Conservation (phyloP, 2,113 vertebrate species). For the Corvus moneduloides region DNA sequence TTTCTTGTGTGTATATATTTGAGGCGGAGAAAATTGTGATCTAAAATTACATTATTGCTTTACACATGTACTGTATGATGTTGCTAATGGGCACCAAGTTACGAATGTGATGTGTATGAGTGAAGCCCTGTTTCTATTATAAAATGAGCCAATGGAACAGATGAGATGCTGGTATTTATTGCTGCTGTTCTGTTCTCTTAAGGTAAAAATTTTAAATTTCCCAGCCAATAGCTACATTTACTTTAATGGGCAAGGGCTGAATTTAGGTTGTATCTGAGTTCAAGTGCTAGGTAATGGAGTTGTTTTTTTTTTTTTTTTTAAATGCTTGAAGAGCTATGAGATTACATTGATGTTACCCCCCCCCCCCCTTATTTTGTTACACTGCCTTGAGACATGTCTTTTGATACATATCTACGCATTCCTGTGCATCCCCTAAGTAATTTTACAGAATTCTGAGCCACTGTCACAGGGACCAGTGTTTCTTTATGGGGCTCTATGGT, state of each 20-base stretch:
- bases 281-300: not conserved
- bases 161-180: not conserved
- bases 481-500: not conserved
- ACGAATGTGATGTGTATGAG: rapidly evolving
- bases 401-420: rapidly evolving
- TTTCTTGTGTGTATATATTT: rapidly evolving
- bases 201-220: not conserved
- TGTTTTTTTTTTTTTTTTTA: no score
- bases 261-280: not conserved
- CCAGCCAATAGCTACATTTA: not conserved
- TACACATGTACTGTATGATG: rapidly evolving
- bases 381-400: not conserved
- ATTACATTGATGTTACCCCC: not conserved
- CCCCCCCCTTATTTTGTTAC: rapidly evolving
- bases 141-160: not conserved
- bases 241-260: not conserved
- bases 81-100: not conserved
- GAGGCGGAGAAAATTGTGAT: not conserved
- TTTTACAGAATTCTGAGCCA: not conserved
- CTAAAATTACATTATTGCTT: not conserved
- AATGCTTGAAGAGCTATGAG: not conserved
- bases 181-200: not conserved
- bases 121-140: not conserved
- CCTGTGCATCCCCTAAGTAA: not conserved
- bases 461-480: not conserved